phyloP scores from a whole-genome alignment of 2,888 invertebrate species.

The Ichneumoninae sp. region DNA sequence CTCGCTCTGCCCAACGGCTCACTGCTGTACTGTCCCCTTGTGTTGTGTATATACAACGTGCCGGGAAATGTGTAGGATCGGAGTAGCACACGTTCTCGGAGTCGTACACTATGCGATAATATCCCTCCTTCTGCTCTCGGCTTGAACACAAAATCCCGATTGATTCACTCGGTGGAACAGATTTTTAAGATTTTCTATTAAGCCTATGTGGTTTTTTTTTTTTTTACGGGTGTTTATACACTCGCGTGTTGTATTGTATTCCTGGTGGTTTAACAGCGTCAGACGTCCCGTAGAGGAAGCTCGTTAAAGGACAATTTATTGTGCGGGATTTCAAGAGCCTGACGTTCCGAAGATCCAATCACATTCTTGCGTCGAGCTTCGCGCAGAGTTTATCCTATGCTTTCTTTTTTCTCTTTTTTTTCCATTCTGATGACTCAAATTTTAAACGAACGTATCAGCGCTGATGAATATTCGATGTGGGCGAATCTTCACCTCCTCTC shows the following conservation, averaged over 20 bases:
- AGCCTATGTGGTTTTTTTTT: not conserved
- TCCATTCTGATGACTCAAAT: conserved; percentile 46
- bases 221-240: not conserved
- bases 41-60: not conserved
- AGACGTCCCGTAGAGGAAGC: conserved; percentile 9
- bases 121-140: conserved; percentile 31
- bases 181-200: conserved; percentile 43
- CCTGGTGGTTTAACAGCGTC: not conserved
- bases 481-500: conserved; percentile 67
- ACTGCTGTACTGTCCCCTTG: not conserved
- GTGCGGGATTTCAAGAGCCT: not conserved
- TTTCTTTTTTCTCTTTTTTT: conserved; percentile 13
- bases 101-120: conserved; percentile 58
- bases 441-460: conserved; percentile 21
- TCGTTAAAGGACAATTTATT: conserved; percentile 12
- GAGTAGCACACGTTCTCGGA: conserved; percentile 14
- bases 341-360: not conserved
- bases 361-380: not conserved
- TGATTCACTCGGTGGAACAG: conserved; percentile 49
- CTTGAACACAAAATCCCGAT: conserved; percentile 56
- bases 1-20: not conserved
- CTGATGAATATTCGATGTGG: conserved; percentile 76
- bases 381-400: not conserved
- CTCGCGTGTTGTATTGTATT: conserved; percentile 5
- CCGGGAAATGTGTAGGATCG: not conserved